A percentile compares a stretch with the other conserved stretches of the same genome.
These are phyloP conservation scores for Ptychobarbus kaznakovi DNA, from an alignment of 2,797 vertebrate species.

Conservation along the genomic window DNA sequence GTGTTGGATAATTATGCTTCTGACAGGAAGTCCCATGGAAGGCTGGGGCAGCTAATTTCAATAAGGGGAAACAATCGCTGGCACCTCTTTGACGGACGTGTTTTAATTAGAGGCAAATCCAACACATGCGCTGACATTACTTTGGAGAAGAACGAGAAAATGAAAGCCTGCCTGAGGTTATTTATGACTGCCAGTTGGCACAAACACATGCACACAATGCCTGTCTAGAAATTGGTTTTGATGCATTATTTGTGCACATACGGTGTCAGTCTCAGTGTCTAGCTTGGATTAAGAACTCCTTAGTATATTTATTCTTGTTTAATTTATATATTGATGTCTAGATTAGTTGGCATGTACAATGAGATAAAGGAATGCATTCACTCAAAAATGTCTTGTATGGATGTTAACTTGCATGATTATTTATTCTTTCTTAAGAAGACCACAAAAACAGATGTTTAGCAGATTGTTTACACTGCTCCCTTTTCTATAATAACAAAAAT, in stretches of 20 bases:
- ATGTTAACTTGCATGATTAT: neutral
- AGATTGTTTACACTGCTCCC: neutral
- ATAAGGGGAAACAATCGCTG: constrained; percentile 55
- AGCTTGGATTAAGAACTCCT: neutral
- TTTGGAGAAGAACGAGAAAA: constrained; percentile 47
- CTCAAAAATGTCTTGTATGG: neutral
- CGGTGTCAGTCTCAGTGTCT: constrained; percentile 1
- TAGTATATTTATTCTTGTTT: neutral
- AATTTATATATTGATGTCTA: constrained; percentile 7
- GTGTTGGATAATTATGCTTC: constrained; percentile 41
- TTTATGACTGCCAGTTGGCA: constrained; percentile 40
- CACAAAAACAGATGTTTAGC: constrained; percentile 1
- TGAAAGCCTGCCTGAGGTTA: constrained; percentile 49
- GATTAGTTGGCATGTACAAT: neutral
- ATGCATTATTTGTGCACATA: constrained; percentile 10
- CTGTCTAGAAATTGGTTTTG: constrained; percentile 23
- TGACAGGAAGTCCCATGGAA: constrained; percentile 44
- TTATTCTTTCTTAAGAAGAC: neutral
- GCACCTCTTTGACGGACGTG: constrained; percentile 46
- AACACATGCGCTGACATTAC: constrained; percentile 37
- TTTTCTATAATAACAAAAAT: neutral
- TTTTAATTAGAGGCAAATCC: constrained; percentile 59
- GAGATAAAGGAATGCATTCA: neutral
- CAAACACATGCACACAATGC: constrained; percentile 24
- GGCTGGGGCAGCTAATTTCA: constrained; percentile 54